These are phyloP conservation scores for Hypomecis punctinalis DNA, from an alignment of 2,888 invertebrate genomes.

Conservation along the genomic window DNA sequence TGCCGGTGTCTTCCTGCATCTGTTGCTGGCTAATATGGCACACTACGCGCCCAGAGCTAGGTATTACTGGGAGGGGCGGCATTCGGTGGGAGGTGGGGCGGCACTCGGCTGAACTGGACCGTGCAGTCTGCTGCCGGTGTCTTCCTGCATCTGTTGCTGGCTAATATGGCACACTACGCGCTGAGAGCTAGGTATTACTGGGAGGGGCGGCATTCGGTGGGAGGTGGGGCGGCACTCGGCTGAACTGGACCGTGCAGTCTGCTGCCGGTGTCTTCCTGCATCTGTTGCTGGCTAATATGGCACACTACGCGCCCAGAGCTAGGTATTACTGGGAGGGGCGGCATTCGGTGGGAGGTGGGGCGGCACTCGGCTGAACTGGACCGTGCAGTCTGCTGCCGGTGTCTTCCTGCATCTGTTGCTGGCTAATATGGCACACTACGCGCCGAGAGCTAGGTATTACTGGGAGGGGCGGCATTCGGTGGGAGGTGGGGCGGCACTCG, in stretches of 20 bases:
- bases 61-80: too few species aligned
- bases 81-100: too few species aligned
- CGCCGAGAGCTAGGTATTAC: constrained; percentile 89
- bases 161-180: background rate
- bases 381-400: constrained; percentile 99
- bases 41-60: too few species aligned
- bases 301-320: constrained; percentile 92
- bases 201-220: constrained; percentile 89
- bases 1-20: too few species aligned
- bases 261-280: constrained; percentile 99
- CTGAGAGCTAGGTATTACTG: background rate
- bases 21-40: too few species aligned
- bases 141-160: too few species aligned
- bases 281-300: constrained; percentile 96
- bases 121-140: too few species aligned
- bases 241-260: constrained; percentile 99
- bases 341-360: constrained; percentile 88
- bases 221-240: constrained; percentile 94
- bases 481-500: too few species aligned
- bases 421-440: constrained; percentile 95
- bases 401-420: constrained; percentile 99
- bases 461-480: too few species aligned
- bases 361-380: constrained; percentile 97
- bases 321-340: constrained; percentile 69
- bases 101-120: too few species aligned